Conservation (phyloP, 2,797 vertebrate genomes). For the Sebastolobus altivelis region DNA sequence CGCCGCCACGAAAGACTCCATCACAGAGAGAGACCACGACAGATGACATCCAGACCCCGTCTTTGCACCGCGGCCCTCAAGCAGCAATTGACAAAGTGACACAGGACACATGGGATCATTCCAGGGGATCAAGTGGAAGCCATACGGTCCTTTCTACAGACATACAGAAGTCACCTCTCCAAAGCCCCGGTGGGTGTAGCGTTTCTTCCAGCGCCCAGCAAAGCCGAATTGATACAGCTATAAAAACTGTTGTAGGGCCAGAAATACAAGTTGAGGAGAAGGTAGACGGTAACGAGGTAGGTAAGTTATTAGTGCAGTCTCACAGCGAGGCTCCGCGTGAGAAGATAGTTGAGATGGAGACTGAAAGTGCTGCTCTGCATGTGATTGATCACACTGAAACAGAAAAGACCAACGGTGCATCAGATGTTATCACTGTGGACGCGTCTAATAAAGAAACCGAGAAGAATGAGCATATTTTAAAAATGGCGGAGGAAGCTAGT, state of each 20-base stretch:
- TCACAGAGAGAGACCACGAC: slow-evolving; percentile 28
- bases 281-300: slow-evolving; percentile 30
- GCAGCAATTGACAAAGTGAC: slow-evolving; percentile 51
- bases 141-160: slow-evolving; percentile 58
- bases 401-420: slow-evolving; percentile 24
- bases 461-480: slow-evolving; percentile 17
- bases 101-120: slow-evolving; percentile 64
- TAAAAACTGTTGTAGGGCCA: slow-evolving; percentile 68
- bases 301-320: slow-evolving; percentile 18
- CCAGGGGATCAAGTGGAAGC: slow-evolving; percentile 74
- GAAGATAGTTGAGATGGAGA: slow-evolving; percentile 55
- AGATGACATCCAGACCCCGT: slow-evolving; percentile 54
- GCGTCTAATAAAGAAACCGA: slow-evolving; percentile 14
- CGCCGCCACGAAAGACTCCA: slow-evolving; percentile 48
- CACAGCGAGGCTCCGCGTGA: slow-evolving; percentile 35
- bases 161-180: slow-evolving; percentile 54
- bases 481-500: slow-evolving; percentile 11
- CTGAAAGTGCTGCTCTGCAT: slow-evolving; percentile 22
- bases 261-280: slow-evolving; percentile 67
- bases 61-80: slow-evolving; percentile 41
- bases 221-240: slow-evolving; percentile 63
- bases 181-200: slow-evolving; percentile 61
- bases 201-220: slow-evolving; percentile 57
- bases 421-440: background rate
- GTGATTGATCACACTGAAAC: slow-evolving; percentile 13